Conservation (phyloP, 2,113 vertebrate genomes). For the Anseranas semipalmata region DNA sequence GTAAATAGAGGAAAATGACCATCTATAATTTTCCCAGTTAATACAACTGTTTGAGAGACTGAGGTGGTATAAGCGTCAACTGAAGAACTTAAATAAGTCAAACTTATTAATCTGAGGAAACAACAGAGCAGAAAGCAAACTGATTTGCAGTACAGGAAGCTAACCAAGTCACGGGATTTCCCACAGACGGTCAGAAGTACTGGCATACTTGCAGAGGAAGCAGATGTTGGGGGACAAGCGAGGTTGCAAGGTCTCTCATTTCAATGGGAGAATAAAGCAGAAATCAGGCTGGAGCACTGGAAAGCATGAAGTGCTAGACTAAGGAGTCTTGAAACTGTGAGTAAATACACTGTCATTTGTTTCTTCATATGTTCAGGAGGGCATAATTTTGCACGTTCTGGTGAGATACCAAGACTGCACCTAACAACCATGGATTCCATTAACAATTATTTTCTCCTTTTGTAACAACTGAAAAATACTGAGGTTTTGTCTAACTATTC, state of each 20-base stretch:
- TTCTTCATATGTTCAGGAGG: neutral
- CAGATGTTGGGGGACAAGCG: neutral
- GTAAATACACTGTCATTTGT: neutral
- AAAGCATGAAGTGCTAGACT: neutral
- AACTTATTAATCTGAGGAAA: neutral
- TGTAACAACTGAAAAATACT: neutral
- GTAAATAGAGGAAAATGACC: neutral
- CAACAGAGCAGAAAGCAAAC: neutral
- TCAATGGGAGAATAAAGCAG: neutral
- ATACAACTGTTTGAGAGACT: neutral
- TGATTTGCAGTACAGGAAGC: neutral
- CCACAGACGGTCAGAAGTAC: neutral
- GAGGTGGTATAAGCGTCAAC: neutral
- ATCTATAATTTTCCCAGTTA: neutral
- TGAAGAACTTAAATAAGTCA: neutral
- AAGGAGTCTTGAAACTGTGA: slow-evolving; percentile 6
- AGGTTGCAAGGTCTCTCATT: neutral
- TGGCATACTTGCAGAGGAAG: neutral
- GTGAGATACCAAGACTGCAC: neutral
- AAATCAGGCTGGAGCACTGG: neutral
- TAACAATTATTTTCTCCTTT: neutral
- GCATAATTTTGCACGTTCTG: neutral
- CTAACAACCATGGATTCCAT: neutral
- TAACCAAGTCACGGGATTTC: neutral
- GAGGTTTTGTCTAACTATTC: neutral